Base-by-base conservation (phyloP, 1,140 invertebrate species). In the Aphidius gifuensis region DNA sequence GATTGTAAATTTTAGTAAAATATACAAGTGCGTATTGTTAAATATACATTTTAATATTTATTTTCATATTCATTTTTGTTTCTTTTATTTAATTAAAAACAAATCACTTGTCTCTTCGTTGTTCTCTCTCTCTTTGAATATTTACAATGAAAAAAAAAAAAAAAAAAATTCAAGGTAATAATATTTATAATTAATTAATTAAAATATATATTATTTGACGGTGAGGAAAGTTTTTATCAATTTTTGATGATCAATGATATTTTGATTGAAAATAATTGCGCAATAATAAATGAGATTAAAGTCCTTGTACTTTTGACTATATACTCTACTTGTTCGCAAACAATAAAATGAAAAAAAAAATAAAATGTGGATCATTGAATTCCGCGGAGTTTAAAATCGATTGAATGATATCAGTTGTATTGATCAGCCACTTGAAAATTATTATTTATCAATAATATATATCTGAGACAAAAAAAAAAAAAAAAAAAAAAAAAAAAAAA, bases 221-320 rank as follows among this genome's bases (percentile, higher is more conserved):
- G n/a, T n/a, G n/a, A n/a, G n/a, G n/a, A 46, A 9, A 9, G 9
- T 53, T 38, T 23, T 23, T 23, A 3, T 23, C 23, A 23, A 23
- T 23, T 5, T 16, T 21, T 23, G 44, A 1, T 56, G 39, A 4
- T 55, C 53, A 55, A 9, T 55, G n/a, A 40, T 47, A 60, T 51
- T 51, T 38, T 50, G 16, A 60, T 50, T 40, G 50, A 50, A 55
- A 43, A 42, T 51, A 50, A 51, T 60, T 49, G 48, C 48, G 58
- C 21, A 51, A 51, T 6, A 40, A 23, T 43, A 40, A 39, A 9
- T 16, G 39, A 16, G 42, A 23, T 16, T 16, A 39, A 21, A 51
- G 48, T 60, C 48, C 58, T 60, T 60, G 58, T 47, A 60, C 58
- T 60, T 51, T 51, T 9, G 38, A n/a, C 46, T 9, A 1, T 40